phyloP scores from a whole-genome alignment of 2,797 vertebrate species.

The Poeciliopsis presidionis region DNA sequence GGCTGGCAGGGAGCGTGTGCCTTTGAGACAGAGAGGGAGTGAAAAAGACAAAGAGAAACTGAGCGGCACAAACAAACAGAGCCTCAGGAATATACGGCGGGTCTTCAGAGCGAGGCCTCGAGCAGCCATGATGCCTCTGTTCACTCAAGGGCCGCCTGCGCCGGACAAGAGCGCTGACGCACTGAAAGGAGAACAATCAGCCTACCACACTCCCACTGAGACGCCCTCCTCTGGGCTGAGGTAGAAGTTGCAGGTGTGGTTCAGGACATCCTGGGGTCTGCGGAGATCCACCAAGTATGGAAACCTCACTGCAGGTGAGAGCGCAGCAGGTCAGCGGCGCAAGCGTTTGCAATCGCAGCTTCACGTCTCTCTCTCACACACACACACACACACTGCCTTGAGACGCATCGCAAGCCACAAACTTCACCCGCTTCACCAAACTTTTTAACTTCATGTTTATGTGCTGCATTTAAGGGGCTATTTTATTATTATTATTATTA shows the following conservation, averaged over 20 bases:
- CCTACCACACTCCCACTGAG: constrained; percentile 84
- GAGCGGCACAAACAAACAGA: constrained; percentile 25
- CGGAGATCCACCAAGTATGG: constrained; percentile 79
- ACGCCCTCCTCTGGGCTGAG: constrained; percentile 75
- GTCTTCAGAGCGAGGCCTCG: constrained; percentile 1
- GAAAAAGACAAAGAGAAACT: neutral
- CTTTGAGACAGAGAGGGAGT: constrained; percentile 59
- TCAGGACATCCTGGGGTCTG: constrained; percentile 72
- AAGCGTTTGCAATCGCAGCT: neutral
- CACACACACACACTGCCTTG: neutral
- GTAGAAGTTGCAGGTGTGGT: constrained; percentile 84
- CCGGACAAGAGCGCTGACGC: neutral
- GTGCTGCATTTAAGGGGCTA: neutral
- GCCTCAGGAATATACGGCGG: constrained; percentile 4
- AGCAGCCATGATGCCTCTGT: constrained; percentile 15
- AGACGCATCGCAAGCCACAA: neutral
- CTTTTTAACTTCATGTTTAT: neutral
- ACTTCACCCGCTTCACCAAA: too few relatives aligned
- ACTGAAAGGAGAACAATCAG: constrained; percentile 18
- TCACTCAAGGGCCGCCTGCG: constrained; percentile 31
- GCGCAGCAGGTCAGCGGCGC: neutral
- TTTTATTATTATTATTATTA: neutral
- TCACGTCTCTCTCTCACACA: too few relatives aligned
- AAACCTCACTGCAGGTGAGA: constrained; percentile 67
- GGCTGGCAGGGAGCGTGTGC: constrained; percentile 83